These are phyloP conservation scores for Carduelis carduelis DNA, from an alignment of 2,797 vertebrate genomes.

Conservation along the genomic window DNA sequence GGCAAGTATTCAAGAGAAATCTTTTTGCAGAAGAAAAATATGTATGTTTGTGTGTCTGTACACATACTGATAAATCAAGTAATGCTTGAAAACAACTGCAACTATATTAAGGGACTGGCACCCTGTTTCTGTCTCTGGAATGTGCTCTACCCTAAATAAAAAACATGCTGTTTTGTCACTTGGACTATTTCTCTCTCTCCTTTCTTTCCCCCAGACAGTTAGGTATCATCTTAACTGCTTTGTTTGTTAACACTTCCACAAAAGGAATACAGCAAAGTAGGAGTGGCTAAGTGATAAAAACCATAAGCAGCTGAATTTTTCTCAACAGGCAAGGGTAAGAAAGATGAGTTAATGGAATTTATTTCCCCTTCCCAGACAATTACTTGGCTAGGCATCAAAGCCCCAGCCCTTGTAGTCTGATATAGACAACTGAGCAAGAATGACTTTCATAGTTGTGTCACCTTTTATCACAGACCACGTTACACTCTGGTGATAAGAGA, in stretches of 20 bases:
- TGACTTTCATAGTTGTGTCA: constrained; percentile 60
- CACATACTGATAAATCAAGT: background rate
- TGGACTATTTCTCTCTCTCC: background rate
- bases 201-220: background rate
- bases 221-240: background rate
- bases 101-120: background rate
- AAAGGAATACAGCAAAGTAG: background rate
- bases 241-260: background rate
- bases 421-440: constrained; percentile 20
- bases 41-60: background rate
- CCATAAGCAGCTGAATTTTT: background rate
- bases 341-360: background rate
- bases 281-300: background rate
- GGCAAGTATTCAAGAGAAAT: background rate
- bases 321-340: background rate
- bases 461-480: constrained; percentile 25
- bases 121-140: background rate
- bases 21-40: background rate
- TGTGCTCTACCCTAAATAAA: background rate
- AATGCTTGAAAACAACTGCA: background rate
- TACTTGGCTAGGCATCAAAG: constrained; percentile 59
- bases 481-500: constrained; percentile 57
- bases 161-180: background rate
- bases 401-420: background rate
- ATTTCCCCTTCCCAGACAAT: constrained; percentile 9